These are phyloP conservation scores for Coelinius sp. DNA, from an alignment of 2,888 invertebrate genomes.

Conservation along the genomic window DNA sequence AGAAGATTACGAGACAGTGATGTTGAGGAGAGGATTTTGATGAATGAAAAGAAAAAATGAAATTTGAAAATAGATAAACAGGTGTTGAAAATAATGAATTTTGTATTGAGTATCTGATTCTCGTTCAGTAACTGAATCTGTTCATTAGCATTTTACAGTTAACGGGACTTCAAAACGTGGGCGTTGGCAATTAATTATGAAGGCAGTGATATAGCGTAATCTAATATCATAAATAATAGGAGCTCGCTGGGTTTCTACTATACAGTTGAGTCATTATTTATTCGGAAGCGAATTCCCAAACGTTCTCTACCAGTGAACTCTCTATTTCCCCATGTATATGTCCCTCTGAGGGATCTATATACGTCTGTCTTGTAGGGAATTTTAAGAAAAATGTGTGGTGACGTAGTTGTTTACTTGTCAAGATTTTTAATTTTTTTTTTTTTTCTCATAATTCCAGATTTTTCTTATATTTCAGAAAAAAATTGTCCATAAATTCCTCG, in stretches of 20 bases:
- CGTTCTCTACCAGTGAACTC: slow-evolving; percentile 25
- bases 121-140: slow-evolving; percentile 46
- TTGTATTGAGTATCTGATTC: not conserved
- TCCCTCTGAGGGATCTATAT: not conserved
- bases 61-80: too few species aligned
- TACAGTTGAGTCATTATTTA: slow-evolving; percentile 54
- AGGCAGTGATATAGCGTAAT: slow-evolving; percentile 58
- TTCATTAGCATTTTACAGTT: slow-evolving; percentile 58
- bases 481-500: too few species aligned
- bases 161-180: slow-evolving; percentile 52
- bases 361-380: slow-evolving; percentile 28
- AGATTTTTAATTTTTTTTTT: too few species aligned
- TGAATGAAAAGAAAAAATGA: too few species aligned
- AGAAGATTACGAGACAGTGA: slow-evolving; percentile 17
- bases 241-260: slow-evolving; percentile 33
- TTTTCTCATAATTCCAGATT: too few species aligned
- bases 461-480: too few species aligned
- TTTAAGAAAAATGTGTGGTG: slow-evolving; percentile 31
- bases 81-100: slow-evolving; percentile 18
- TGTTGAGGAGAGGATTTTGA: slow-evolving; percentile 3
- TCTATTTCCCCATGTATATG: slow-evolving; percentile 16
- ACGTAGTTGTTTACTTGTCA: too few species aligned
- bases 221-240: slow-evolving; percentile 61
- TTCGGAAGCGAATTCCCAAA: slow-evolving; percentile 48
- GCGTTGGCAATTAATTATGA: slow-evolving; percentile 57